A percentile compares a stretch with the other conserved stretches of the same genome.
Evolutionary conservation across 1,140 invertebrate genomes (phyloP).

Genomic region (Leptonema lineaticorne): DNA sequence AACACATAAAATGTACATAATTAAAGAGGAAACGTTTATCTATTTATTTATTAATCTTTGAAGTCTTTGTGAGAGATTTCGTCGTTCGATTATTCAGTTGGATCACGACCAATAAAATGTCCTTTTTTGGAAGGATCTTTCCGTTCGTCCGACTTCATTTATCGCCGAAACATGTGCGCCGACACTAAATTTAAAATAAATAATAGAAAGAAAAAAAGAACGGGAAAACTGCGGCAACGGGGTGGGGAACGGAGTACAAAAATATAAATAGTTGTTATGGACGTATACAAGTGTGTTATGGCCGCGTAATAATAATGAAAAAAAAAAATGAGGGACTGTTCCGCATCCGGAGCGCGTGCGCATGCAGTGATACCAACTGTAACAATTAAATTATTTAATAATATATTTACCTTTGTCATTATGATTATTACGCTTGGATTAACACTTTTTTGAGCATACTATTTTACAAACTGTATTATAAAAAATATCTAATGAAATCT

Average conservation of each 20-base stretch:
- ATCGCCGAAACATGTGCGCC: not conserved
- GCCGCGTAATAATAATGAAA: too few relatives aligned
- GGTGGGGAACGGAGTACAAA: too few relatives aligned
- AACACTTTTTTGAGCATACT: not conserved
- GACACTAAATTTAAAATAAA: slow-evolving; percentile 3
- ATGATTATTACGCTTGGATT: not conserved
- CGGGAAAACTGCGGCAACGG: too few relatives aligned
- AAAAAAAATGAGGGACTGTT: slow-evolving; percentile 35
- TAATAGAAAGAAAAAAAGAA: not conserved
- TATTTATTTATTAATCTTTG: too few relatives aligned
- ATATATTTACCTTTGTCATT: not conserved
- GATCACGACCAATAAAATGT: not conserved
- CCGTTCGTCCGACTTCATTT: not conserved
- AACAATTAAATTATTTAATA: not conserved
- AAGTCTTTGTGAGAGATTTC: too few relatives aligned
- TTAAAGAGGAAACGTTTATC: too few relatives aligned
- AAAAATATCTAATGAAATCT: not conserved
- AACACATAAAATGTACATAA: too few relatives aligned
- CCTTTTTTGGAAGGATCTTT: not conserved
- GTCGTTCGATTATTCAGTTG: not conserved
- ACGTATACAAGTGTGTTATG: not conserved
- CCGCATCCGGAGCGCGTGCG: slow-evolving; percentile 34
- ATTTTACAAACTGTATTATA: not conserved
- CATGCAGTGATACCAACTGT: not conserved
- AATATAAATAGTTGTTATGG: not conserved